These are phyloP conservation scores for Hypsibius dujardini DNA, from an alignment of 1,140 invertebrate species.

Conservation along the genomic window DNA sequence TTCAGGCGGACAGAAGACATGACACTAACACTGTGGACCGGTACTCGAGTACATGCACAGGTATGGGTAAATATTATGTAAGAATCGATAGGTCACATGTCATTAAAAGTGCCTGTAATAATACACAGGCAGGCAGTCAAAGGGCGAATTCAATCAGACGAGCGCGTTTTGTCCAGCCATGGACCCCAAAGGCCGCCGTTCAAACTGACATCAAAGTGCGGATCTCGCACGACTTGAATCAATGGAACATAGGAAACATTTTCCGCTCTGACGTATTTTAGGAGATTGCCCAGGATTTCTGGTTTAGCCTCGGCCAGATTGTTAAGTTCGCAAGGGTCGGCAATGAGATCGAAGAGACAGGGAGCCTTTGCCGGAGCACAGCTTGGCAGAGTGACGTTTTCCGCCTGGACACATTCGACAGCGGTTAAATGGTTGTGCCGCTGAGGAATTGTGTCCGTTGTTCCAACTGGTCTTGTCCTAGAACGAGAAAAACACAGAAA, in stretches of 20 bases:
- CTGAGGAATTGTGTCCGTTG: not conserved
- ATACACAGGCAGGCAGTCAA: no score
- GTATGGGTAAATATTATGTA: no score
- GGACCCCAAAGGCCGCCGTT: not conserved
- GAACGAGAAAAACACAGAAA: no score
- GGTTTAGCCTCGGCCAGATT: slow-evolving; percentile 26
- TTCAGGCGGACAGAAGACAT: no score
- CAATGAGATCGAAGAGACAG: slow-evolving; percentile 27
- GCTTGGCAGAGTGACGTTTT: slow-evolving; percentile 25
- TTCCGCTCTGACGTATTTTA: not conserved
- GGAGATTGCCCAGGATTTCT: slow-evolving; percentile 22
- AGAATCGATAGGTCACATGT: no score
- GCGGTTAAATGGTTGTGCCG: not conserved
- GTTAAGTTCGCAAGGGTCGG: slow-evolving; percentile 29
- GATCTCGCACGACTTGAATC: not conserved
- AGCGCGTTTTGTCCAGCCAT: not conserved
- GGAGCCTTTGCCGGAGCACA: slow-evolving; percentile 24
- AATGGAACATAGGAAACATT: not conserved
- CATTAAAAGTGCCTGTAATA: no score
- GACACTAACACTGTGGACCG: no score
- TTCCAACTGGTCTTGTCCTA: not conserved
- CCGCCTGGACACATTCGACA: slow-evolving; percentile 25
- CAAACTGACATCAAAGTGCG: not conserved
- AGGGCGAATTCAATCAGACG: no score
- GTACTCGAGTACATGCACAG: no score